Evolutionary conservation across 2,797 vertebrate genomes (phyloP), one percentile per base, ranked within the genome.

Genomic region (Sternotherus odoratus): DNA sequence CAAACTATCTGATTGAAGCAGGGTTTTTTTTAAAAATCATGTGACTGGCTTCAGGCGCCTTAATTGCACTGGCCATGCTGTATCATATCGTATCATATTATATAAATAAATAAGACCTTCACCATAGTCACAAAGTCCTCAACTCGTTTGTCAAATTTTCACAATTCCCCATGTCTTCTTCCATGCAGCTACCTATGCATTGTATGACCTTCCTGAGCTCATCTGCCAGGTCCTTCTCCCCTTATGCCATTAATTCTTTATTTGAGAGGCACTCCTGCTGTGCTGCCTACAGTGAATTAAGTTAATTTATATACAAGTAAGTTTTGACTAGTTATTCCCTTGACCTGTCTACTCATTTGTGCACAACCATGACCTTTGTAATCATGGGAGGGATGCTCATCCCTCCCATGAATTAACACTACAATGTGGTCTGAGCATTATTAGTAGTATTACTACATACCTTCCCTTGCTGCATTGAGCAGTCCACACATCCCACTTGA

Each of bases 401-500:
- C 53, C 53, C 30, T 63, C 60, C 23, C 17, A 30, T 17, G 9
- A 69, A 69, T 92, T 82, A 77, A 87, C 1, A 12, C 43, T n/a
- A 21, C 8, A 13, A 60, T 5, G 78, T 4, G 28, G 33, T 12
- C 36, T 48, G 36, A 92, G 46, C 6, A 63, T 30, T 49, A 30
- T 28, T 50, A 95, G 19, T 79, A 80, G 78, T 0, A 19, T 3
- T 75, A 33, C 50, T 88, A 98, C 98, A 86, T 98, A 99, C 99
- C 98, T 99, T 99, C 88, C 99, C 99, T 93, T 98, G 99, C 84
- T 99, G 99, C 96, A 98, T 97, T 77, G 99, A 99, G 97, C 99
- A 99, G 97, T 99, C 99, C 85, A 99, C 99, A 97, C 99, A 99
- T 85, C 99, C 99, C 92, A 99, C 99, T 98, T 99, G 99, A 96